Evolutionary conservation across 2,888 invertebrate species (phyloP), one percentile per base, ranked within the genome.

Genomic region (Horisme vitalbata): DNA sequence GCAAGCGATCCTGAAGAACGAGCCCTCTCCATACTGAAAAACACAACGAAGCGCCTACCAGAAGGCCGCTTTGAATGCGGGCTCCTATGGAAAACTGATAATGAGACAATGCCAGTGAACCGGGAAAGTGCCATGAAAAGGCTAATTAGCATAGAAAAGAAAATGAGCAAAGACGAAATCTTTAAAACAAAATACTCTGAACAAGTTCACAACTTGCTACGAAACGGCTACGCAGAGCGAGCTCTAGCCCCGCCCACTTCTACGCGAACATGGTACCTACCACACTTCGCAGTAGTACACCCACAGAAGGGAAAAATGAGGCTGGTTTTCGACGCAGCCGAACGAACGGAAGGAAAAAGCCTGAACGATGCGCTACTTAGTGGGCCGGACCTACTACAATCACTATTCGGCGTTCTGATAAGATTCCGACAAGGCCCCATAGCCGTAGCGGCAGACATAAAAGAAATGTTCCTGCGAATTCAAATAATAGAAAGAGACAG

Each of bases 381-480:
- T 0, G 63, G 67, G 2, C 63, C 69, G 0, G 65, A 67, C 28
- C 24, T 71, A 1, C 45, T 67, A 0, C 55, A 61, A 11, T 53
- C 61, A 0, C 28, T 70, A 4, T 36, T 50, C 0, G 65, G 67
- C 0, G 57, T 68, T 0, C n/a, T 70, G 0, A 34, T 68, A 46
- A 55, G 63, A 0, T 70, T 69, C 35, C 37, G 65, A 7, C 55
- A 59, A 24, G 34, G 50, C 0, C 24, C 30, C 6, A 13, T 50
- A 2, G 50, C 47, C 0, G 41, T 46, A 0, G 30, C 21, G 0
- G 48, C 48, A 0, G 52, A 53, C n/a, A 49, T 53, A 1, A 38
- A 38, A 6, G 52, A 49, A 7, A 54, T 45, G 50, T 55, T 51
- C 12, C 30, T 45, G 0, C 45, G 23, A 2, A 28, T 52, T 0